A percentile compares a stretch with the other conserved stretches of the same genome.
These are phyloP conservation scores for Lottia scabra DNA, from an alignment of 2,888 invertebrate species.

Conservation along the genomic window DNA sequence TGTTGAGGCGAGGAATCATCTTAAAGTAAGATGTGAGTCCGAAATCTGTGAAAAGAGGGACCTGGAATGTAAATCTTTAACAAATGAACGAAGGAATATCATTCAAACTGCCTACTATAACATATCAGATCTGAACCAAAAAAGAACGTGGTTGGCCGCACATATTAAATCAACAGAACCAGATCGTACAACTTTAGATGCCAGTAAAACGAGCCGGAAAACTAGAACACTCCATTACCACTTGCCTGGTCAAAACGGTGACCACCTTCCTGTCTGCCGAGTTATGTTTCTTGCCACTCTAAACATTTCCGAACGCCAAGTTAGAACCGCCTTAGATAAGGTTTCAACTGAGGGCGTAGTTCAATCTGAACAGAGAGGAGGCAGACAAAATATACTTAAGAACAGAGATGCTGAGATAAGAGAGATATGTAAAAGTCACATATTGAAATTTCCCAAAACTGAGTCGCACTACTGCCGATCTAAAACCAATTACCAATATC, in stretches of 20 bases:
- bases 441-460: neutral
- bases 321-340: neutral
- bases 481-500: neutral
- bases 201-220: no score
- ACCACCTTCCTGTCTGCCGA: neutral
- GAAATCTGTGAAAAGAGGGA: no score
- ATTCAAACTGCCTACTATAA: no score
- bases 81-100: no score
- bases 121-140: no score
- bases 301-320: neutral
- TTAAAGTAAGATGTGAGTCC: neutral
- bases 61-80: no score
- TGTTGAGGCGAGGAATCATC: neutral
- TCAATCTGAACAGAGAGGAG: neutral
- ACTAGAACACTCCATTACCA: no score
- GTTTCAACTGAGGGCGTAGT: neutral
- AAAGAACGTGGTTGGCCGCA: no score
- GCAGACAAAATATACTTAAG: neutral
- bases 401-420: neutral
- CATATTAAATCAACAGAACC: no score
- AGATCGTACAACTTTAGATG: no score
- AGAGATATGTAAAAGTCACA: neutral
- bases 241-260: neutral
- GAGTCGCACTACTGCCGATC: slow-evolving; percentile 1
- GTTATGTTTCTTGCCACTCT: neutral